These are phyloP conservation scores for Verasper variegatus DNA, from an alignment of 2,113 vertebrate species.

Conservation along the genomic window DNA sequence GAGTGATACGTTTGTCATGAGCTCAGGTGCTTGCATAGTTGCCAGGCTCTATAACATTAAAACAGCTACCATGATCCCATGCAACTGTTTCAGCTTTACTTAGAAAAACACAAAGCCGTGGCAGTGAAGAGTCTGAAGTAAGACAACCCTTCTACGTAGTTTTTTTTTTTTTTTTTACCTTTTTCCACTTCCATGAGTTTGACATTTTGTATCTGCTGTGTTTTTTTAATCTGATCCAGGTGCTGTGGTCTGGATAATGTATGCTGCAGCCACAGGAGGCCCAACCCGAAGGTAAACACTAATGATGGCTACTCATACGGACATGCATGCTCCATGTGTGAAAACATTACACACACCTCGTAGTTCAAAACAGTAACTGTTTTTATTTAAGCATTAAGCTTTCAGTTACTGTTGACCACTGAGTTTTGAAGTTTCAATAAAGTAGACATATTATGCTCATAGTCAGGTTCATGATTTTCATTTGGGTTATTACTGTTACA, in stretches of 20 bases:
- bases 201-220: constrained; percentile 10
- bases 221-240: constrained; percentile 5
- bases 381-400: not conserved
- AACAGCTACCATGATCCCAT: not conserved
- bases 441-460: too few relatives aligned
- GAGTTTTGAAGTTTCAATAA: not conserved
- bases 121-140: not conserved
- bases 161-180: not conserved
- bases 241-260: constrained; percentile 22
- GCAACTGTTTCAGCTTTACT: constrained; percentile 9
- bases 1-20: constrained; percentile 38
- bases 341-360: not conserved
- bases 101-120: not conserved
- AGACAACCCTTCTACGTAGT: not conserved
- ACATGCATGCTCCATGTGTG: not conserved
- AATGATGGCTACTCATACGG: not conserved
- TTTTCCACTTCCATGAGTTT: constrained; percentile 6
- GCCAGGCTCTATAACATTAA: constrained; percentile 4
- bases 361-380: not conserved
- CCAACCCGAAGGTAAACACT: constrained; percentile 25
- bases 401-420: not conserved
- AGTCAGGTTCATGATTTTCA: too few relatives aligned
- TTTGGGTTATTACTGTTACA: too few relatives aligned
- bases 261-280: not conserved
- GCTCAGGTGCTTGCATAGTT: constrained; percentile 34